Evolutionary conservation across 2,888 invertebrate genomes (phyloP), one percentile per base, ranked within the genome.

Genomic region (Beris chalybata): DNA sequence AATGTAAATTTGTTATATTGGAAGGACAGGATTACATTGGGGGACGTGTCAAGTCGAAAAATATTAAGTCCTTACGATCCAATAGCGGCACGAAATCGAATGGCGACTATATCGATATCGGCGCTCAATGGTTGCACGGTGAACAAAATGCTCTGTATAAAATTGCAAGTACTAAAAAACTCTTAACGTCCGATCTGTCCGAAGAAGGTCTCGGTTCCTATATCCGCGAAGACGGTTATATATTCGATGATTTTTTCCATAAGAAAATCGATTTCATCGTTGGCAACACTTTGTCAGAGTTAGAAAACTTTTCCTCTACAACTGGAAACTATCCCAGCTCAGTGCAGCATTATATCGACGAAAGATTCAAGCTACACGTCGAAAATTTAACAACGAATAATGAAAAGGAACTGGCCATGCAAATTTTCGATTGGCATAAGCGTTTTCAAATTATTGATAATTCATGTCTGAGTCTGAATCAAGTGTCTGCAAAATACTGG

Each of bases 381-480:
- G 30, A 58, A 11, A 7, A n/a, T 45, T 38, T 77, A 55, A 73
- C 77, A 56, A 79, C 82, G 65, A 56, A 74, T 1, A 67, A 76
- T 1, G 76, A 76, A 12, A 71, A 74, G 12, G 73, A 72, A 67
- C 72, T 74, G 45, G 78, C 83, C 57, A 81, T 81, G 70, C 83
- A 86, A 68, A 74, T 88, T 38, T 84, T 83, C 69, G 83, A 87
- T 73, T 88, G 88, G 88, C 84, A 85, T 71, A 73, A 84, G 53
- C 81, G 84, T 64, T 87, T 86, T 76, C 84, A 86, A 72, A 74
- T 82, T 11, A 85, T 88, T 54, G 88, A 88, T 73, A 88, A 88
- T 78, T 84, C 86, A 7, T 88, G 87, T 72, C 72, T 75, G 12
- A 76, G 77, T 65, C 75, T 88, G 55, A 77, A 83, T 44, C 77